Conservation (phyloP, 1,140 invertebrate species). For the Brachionus paranguensis region DNA sequence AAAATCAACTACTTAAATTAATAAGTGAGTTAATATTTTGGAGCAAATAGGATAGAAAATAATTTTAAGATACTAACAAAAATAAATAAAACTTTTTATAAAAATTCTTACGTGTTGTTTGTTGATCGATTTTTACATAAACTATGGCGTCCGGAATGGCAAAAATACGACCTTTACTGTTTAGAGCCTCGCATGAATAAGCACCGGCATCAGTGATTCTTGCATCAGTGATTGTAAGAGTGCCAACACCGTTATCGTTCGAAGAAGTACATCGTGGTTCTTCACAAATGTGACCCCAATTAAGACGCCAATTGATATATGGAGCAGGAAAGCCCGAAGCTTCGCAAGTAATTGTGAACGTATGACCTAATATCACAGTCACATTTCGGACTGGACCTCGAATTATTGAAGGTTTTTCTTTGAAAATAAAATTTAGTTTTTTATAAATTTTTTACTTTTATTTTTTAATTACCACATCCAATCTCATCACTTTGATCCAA, state of each 20-base stretch:
- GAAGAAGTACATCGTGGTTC: constrained; percentile 62
- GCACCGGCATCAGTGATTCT: constrained; percentile 73
- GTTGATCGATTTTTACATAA: constrained; percentile 58
- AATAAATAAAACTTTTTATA: too few species aligned
- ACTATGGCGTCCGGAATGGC: constrained; percentile 84
- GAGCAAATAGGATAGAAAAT: too few species aligned
- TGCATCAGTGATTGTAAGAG: constrained; percentile 71
- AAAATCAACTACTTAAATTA: too few species aligned
- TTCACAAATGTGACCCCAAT: constrained; percentile 82
- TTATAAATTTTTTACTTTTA: constrained; percentile 57
- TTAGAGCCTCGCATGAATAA: constrained; percentile 94
- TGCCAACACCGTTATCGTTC: constrained; percentile 61
- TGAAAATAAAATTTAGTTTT: constrained; percentile 74
- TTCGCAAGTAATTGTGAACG: constrained; percentile 72
- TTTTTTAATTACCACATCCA: constrained; percentile 63
- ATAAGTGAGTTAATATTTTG: too few species aligned
- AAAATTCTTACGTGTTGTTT: not conserved
- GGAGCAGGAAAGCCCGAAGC: constrained; percentile 82
- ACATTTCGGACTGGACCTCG: constrained; percentile 66
- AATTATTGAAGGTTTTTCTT: constrained; percentile 61
- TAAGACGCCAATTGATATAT: constrained; percentile 85
- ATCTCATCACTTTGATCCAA: constrained; percentile 80
- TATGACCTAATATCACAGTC: constrained; percentile 64
- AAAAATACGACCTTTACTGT: constrained; percentile 73
- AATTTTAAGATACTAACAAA: too few species aligned